Percentiles rank a stretch among this genome's conserved stretches.
Evolutionary conservation across 2,113 vertebrate genomes (phyloP).

Genomic region (Diglossa brunneiventris): DNA sequence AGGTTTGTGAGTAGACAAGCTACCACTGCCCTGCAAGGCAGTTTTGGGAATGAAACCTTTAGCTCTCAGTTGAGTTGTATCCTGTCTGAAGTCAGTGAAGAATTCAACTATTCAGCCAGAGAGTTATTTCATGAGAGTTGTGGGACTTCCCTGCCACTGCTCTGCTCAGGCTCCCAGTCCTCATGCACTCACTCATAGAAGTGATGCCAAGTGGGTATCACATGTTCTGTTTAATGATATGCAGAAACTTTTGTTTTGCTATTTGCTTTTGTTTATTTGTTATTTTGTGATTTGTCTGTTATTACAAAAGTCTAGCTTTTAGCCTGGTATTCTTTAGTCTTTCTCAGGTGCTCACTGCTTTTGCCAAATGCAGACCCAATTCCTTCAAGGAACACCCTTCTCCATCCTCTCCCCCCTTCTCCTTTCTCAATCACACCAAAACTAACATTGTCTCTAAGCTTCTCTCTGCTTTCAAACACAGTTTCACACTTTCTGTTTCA

Average conservation of each 20-base stretch:
- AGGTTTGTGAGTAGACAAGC: accelerated
- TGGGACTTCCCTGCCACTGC: not conserved
- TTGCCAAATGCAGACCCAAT: not conserved
- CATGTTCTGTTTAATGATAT: not conserved
- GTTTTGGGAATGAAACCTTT: not conserved
- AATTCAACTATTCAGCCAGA: not conserved
- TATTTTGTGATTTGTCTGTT: not conserved
- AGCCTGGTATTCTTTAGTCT: not conserved
- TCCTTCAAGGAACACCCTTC: not conserved
- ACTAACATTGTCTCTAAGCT: not conserved
- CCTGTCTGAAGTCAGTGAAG: not conserved
- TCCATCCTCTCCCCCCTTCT: not conserved
- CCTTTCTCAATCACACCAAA: not conserved
- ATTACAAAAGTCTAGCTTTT: not conserved
- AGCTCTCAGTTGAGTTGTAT: not conserved
- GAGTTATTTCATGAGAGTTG: not conserved
- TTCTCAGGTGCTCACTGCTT: not conserved
- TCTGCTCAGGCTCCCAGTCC: not conserved
- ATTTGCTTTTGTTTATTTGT: not conserved
- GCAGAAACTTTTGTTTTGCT: not conserved
- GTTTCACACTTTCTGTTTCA: constrained; percentile 49
- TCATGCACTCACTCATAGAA: not conserved
- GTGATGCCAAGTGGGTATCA: not conserved
- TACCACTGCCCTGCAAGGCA: not conserved
- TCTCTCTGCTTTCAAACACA: constrained; percentile 47